phyloP scores from a whole-genome alignment of 2,113 vertebrate genomes.

The Rhynchomys soricoides region DNA sequence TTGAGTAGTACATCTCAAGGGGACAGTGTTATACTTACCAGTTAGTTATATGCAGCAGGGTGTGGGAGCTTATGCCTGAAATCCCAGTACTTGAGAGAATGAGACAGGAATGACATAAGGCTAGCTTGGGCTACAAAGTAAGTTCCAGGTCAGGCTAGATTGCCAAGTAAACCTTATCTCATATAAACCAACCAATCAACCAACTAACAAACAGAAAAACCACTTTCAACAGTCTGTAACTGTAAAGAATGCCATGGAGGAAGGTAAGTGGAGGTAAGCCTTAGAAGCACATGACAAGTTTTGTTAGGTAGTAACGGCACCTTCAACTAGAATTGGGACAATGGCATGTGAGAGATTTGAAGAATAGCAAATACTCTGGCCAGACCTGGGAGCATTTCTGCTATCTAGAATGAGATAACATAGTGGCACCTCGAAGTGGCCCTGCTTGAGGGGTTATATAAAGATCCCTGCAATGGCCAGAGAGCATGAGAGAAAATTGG shows the following conservation, averaged over 20 bases:
- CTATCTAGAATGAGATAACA: neutral
- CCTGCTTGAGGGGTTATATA: neutral
- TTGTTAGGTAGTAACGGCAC: neutral
- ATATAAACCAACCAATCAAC: neutral
- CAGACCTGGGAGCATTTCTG: neutral
- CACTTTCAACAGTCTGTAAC: neutral
- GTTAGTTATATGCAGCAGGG: neutral
- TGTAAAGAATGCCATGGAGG: too few relatives aligned
- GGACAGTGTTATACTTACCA: neutral
- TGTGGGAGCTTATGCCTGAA: too few relatives aligned
- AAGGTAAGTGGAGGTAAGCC: too few relatives aligned
- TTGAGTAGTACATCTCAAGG: neutral
- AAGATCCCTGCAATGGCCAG: fast-evolving
- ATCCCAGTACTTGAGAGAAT: neutral
- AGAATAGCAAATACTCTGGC: neutral
- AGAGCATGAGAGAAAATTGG: neutral
- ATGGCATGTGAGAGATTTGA: fast-evolving
- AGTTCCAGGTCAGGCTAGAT: neutral
- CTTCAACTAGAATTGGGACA: neutral
- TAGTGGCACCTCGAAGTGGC: too few relatives aligned
- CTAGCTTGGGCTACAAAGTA: neutral
- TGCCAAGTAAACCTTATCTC: neutral
- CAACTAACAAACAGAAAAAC: neutral
- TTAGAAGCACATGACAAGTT: too few relatives aligned
- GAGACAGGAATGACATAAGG: neutral